A percentile compares a stretch with the other conserved stretches of the same genome.
phyloP scores from a whole-genome alignment of 2,888 invertebrate genomes.

The Nephrotoma flavescens region DNA sequence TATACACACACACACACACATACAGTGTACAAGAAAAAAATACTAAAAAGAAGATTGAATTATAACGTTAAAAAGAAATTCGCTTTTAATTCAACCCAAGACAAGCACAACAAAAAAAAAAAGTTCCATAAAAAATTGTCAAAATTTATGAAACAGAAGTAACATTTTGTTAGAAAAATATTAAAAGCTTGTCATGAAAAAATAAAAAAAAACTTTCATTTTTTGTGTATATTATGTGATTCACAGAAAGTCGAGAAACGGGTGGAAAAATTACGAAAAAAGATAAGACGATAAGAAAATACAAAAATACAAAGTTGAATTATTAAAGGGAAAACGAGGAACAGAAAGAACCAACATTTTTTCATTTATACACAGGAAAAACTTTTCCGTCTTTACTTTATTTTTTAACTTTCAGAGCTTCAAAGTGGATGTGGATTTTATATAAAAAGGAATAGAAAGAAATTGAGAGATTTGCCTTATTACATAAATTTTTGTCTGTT shows the following conservation, averaged over 20 bases:
- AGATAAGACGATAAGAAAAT: neutral
- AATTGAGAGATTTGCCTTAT: neutral
- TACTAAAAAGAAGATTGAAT: neutral
- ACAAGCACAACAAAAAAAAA: neutral
- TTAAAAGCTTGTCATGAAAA: constrained; percentile 6
- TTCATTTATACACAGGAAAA: neutral
- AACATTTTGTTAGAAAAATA: constrained; percentile 5
- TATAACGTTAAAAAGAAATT: neutral
- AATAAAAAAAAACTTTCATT: neutral
- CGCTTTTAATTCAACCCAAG: neutral
- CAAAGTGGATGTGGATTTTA: neutral
- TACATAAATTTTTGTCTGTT: neutral
- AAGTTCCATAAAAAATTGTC: neutral
- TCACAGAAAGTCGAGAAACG: neutral
- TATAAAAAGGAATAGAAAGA: neutral
- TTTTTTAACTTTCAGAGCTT: neutral
- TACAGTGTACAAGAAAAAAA: neutral
- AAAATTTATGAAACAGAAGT: constrained; percentile 6
- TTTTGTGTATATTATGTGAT: neutral
- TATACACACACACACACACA: neutral
- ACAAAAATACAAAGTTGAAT: neutral
- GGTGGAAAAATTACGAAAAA: neutral
- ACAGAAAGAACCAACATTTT: neutral
- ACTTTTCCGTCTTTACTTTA: neutral
- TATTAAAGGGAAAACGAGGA: neutral